A percentile compares a stretch with the other conserved stretches of the same genome.
Evolutionary conservation across 2,113 vertebrate genomes (phyloP).

Genomic region (Lipotes vexillifer): DNA sequence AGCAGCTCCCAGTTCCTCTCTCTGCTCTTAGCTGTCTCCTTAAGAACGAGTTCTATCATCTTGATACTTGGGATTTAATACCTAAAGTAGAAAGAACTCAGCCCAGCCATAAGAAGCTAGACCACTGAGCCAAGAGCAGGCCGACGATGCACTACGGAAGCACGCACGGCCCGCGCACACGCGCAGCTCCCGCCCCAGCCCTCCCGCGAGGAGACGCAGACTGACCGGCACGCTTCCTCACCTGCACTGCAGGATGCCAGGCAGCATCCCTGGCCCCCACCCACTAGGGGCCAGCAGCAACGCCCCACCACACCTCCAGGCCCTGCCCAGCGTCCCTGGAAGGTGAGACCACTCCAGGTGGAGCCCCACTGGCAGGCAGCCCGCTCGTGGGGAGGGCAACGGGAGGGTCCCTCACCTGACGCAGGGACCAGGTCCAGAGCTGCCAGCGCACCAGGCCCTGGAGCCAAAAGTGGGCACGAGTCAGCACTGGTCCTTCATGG

Average conservation of each 20-base stretch:
- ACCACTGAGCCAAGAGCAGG: not conserved
- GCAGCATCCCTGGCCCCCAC: not conserved
- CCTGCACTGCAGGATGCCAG: rapidly evolving
- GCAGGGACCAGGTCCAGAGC: not conserved
- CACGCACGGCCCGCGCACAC: not conserved
- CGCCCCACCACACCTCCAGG: not conserved
- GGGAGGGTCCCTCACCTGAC: not conserved
- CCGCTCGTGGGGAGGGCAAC: rapidly evolving
- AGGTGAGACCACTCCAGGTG: not conserved
- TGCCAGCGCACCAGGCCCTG: not conserved
- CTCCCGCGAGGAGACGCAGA: not conserved
- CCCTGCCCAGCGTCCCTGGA: not conserved
- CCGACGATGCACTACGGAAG: not conserved
- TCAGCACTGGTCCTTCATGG: not conserved
- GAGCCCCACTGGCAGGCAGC: not conserved
- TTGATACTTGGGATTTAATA: not conserved
- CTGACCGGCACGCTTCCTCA: not conserved
- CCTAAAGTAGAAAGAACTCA: not conserved
- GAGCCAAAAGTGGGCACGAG: not conserved
- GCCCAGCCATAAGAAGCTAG: not conserved
- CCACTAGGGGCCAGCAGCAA: not conserved
- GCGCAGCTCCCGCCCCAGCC: not conserved
- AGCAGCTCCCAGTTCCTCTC: not conserved
- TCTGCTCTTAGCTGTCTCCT: not conserved
- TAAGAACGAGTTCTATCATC: not conserved